phyloP scores from a whole-genome alignment of 1,140 invertebrate species.

The Elysia chlorotica region DNA sequence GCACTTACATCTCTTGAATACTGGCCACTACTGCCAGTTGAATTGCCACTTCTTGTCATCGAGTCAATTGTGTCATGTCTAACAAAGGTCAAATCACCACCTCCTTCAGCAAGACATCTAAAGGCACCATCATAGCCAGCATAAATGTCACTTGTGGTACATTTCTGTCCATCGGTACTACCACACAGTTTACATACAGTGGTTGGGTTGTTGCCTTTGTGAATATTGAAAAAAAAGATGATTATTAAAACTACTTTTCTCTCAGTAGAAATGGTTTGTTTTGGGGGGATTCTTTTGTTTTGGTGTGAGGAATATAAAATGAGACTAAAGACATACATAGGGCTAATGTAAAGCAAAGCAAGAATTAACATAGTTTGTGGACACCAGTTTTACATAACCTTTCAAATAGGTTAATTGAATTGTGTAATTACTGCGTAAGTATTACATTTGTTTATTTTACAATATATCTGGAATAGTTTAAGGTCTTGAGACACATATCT shows the following conservation, averaged over 20 bases:
- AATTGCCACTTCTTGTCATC: slow-evolving; percentile 24
- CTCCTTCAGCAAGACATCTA: slow-evolving; percentile 77
- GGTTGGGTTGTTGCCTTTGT: slow-evolving; percentile 76
- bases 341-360: background rate
- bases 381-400: background rate
- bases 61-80: slow-evolving; percentile 75
- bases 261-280: background rate
- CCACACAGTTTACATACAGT: slow-evolving; percentile 84
- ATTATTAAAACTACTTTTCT: background rate
- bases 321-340: background rate
- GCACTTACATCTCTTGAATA: no score
- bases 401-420: no score
- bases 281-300: background rate
- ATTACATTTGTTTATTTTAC: no score
- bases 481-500: no score
- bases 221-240: slow-evolving; percentile 7
- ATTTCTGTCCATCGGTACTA: slow-evolving; percentile 69
- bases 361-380: background rate
- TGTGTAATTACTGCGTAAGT: no score
- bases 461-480: no score
- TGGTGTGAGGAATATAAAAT: background rate
- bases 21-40: no score
- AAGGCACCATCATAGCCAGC: slow-evolving; percentile 86
- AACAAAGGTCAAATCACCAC: slow-evolving; percentile 82
- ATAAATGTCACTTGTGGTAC: slow-evolving; percentile 87